Conservation (phyloP, 2,888 invertebrate genomes). For the Scotopteryx bipunctaria region DNA sequence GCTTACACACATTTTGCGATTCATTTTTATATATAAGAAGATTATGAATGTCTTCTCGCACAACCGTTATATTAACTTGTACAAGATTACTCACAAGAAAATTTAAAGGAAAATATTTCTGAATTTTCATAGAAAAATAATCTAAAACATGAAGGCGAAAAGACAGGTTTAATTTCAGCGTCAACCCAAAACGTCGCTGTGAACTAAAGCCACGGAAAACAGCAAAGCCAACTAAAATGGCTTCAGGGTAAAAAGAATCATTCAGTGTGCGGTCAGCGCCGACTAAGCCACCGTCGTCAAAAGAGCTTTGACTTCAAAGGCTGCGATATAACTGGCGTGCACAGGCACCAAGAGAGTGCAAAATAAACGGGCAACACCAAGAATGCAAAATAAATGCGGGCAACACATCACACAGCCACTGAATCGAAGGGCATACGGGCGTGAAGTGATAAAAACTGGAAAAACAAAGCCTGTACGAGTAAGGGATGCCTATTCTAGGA, state of each 20-base stretch:
- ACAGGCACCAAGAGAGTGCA: constrained; percentile 35
- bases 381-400: constrained; percentile 81
- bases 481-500: constrained; percentile 71
- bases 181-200: constrained; percentile 10
- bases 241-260: constrained; percentile 69
- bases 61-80: too few species aligned
- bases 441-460: constrained; percentile 81
- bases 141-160: background rate
- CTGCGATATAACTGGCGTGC: constrained; percentile 64
- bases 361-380: constrained; percentile 70
- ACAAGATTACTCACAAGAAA: too few species aligned
- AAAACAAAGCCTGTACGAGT: constrained; percentile 68
- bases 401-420: constrained; percentile 80
- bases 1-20: too few species aligned
- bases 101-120: too few species aligned
- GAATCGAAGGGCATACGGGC: constrained; percentile 80
- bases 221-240: constrained; percentile 46
- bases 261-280: constrained; percentile 72
- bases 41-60: too few species aligned
- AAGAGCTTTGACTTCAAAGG: constrained; percentile 81
- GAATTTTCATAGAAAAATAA: background rate
- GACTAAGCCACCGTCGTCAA: constrained; percentile 67
- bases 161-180: constrained; percentile 3
- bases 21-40: too few species aligned
- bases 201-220: constrained; percentile 11